Conservation (phyloP, 2,113 vertebrate species). For the Sinocyclocheilus anophthalmus region DNA sequence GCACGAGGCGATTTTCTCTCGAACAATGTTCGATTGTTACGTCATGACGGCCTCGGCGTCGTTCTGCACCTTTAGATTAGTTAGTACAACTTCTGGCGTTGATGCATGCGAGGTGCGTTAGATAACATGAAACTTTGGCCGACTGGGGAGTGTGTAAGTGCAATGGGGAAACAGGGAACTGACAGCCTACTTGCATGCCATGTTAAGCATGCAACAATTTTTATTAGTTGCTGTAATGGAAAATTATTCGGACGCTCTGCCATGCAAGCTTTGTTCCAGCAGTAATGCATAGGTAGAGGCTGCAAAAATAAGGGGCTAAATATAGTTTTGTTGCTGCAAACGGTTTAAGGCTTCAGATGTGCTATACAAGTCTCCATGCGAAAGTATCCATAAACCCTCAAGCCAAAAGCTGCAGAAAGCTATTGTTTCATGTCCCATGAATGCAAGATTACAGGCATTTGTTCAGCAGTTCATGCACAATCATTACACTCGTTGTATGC, state of each 20-base stretch:
- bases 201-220: conserved; percentile 48
- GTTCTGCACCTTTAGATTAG: conserved; percentile 25
- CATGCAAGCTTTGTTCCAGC: conserved; percentile 56
- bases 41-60: conserved; percentile 9
- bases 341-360: conserved; percentile 49
- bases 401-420: conserved; percentile 50
- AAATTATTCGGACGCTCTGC: conserved; percentile 56
- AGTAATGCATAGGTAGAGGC: conserved; percentile 58
- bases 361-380: conserved; percentile 48
- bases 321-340: conserved; percentile 61
- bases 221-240: conserved; percentile 59
- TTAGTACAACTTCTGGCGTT: background rate
- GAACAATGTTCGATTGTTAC: conserved; percentile 26
- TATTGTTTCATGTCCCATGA: background rate
- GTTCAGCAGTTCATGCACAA: background rate
- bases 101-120: conserved; percentile 53
- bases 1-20: conserved; percentile 33
- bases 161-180: conserved; percentile 55
- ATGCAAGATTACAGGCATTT: background rate
- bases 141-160: conserved; percentile 42
- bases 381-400: conserved; percentile 22
- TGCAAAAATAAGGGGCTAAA: conserved; percentile 63
- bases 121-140: conserved; percentile 34
- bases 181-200: conserved; percentile 61
- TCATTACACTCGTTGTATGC: background rate